Conservation (phyloP, 2,797 vertebrate genomes). For the Pseudocheirus occidentalis region DNA sequence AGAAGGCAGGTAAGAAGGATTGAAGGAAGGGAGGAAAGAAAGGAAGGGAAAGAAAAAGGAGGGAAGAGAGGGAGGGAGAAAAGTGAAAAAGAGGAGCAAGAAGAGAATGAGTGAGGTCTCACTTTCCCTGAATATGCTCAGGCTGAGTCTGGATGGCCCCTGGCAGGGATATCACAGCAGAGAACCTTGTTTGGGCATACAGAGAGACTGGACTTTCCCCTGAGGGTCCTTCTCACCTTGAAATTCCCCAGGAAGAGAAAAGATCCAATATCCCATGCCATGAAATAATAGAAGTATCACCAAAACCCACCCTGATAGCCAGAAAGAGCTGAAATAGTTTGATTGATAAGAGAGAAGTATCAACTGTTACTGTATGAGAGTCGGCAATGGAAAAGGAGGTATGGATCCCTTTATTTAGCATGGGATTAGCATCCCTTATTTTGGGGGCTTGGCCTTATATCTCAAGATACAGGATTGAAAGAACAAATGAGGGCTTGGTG, state of each 20-base stretch:
- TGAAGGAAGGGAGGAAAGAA: neutral
- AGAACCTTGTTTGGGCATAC: neutral
- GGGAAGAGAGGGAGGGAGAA: neutral
- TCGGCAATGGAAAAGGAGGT: neutral
- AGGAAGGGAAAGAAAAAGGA: fast-evolving
- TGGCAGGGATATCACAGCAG: neutral
- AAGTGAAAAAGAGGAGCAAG: neutral
- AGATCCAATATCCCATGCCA: neutral
- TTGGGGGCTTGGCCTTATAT: neutral
- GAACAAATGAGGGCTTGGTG: neutral
- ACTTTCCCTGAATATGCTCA: neutral
- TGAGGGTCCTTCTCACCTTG: too few species aligned
- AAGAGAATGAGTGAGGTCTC: neutral
- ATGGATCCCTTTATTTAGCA: too few species aligned
- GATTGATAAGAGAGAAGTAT: neutral
- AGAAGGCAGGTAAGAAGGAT: neutral
- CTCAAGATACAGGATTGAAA: neutral
- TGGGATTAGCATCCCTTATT: neutral
- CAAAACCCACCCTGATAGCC: neutral
- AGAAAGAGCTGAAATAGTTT: neutral
- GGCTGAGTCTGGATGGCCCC: neutral
- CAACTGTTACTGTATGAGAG: neutral
- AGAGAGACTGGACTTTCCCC: neutral
- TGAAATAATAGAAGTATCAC: neutral
- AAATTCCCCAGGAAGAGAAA: neutral